Evolutionary conservation across 1,140 invertebrate genomes (phyloP), one percentile per base, ranked within the genome.

Genomic region (Drosophila carrolli): DNA sequence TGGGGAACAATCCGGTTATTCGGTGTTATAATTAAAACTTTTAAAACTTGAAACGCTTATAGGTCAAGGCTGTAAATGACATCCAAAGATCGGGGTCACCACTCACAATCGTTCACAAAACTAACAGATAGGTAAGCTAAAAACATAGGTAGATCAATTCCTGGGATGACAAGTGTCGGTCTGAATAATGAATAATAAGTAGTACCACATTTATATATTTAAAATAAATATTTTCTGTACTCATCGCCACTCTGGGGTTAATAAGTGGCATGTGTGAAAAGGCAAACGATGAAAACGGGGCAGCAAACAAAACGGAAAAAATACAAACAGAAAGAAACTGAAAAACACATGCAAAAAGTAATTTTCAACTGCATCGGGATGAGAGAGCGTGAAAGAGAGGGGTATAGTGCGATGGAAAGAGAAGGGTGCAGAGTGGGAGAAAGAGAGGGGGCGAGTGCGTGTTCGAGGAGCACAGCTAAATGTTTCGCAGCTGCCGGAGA

Each of bases 281-380:
- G 3, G 16, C 37, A 55, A 37, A 11, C 32, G 50, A 37, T 53
- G 50, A 10, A 37, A 53, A 53, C 29, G 23, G 23, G 46, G 11
- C 27, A 16, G n/a, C 50, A 35, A 35, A 51, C 27, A 50, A 51
- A 53, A 53, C 9, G n/a, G 14, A 16, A 16, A 35, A 40, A 13
- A n/a, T 37, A 55, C 35, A 40, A n/a, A 10, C 19, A 40, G 19
- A 10, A 23, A 27, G 19, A 35, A 54, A 54, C 51, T 9, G 37
- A 35, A 40, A 54, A 40, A 10, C 13, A 55, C 35, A 54, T 38
- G 35, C 16, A 10, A 55, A 40, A 27, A 40, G 37, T 55, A 23
- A 55, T 55, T 40, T 40, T 40, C 53, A 55, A 55, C 53, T 55
- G 19, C 53, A 55, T 19, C 10, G 50, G 2, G 46, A 48, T 48